Percentiles rank a stretch among this genome's conserved stretches.
Conservation (phyloP, 1,140 invertebrate species). For the Bombus vancouverensis region DNA sequence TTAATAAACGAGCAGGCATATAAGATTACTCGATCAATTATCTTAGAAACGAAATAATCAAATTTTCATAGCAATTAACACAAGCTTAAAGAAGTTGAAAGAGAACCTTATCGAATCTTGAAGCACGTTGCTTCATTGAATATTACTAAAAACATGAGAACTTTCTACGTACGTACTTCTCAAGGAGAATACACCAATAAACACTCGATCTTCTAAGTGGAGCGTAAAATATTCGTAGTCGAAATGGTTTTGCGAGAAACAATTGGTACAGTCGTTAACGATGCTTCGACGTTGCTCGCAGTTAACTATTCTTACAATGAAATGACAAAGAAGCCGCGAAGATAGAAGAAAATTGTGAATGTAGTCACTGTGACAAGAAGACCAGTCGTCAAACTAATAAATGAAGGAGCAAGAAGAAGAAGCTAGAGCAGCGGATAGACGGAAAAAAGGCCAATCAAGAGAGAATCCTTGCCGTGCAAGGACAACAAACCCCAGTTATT, state of each 20-base stretch:
- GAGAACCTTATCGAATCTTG: too few species aligned
- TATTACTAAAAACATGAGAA: too few species aligned
- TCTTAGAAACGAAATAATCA: too few species aligned
- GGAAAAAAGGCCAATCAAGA: constrained; percentile 49
- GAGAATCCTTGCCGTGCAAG: constrained; percentile 57
- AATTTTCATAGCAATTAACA: too few species aligned
- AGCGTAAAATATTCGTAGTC: not conserved
- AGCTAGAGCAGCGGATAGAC: constrained; percentile 6
- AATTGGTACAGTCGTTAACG: constrained; percentile 27
- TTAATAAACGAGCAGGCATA: too few species aligned
- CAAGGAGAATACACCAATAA: too few species aligned
- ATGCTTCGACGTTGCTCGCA: constrained; percentile 20
- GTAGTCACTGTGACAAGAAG: not conserved
- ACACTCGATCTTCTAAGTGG: not conserved
- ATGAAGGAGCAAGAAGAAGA: not conserved
- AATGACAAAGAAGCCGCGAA: constrained; percentile 47
- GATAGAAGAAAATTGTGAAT: constrained; percentile 55
- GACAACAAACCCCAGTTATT: constrained; percentile 52
- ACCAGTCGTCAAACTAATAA: not conserved
- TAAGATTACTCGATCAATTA: too few species aligned
- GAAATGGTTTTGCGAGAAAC: constrained; percentile 24
- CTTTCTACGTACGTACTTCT: too few species aligned
- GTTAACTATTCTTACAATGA: not conserved
- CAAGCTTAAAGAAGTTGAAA: too few species aligned
- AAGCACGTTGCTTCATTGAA: too few species aligned